Evolutionary conservation across 2,797 vertebrate genomes (phyloP).

Genomic region (Ptychobarbus kaznakovi): DNA sequence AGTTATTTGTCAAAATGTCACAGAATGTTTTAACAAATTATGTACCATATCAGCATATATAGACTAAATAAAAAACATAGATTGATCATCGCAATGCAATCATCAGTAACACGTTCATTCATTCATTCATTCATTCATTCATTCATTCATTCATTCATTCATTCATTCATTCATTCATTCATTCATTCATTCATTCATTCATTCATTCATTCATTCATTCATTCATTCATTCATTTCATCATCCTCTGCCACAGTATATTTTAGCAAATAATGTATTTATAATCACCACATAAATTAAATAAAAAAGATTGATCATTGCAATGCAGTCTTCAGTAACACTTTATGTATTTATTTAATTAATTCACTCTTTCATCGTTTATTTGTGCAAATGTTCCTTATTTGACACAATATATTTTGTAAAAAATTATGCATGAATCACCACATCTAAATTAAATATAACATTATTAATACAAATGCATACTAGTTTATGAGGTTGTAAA

Average conservation of each 20-base stretch:
- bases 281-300: not conserved
- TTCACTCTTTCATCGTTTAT: no score
- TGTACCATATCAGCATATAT: not conserved
- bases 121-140: no score
- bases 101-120: not conserved
- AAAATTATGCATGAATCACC: not conserved
- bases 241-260: not conserved
- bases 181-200: not conserved
- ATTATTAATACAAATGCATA: no score
- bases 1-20: not conserved
- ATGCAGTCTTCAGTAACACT: not conserved
- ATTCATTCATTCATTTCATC: no score
- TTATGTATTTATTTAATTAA: not conserved
- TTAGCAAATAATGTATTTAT: not conserved
- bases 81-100: no score
- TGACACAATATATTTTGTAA: not conserved
- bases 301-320: no score
- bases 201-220: not conserved
- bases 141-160: no score
- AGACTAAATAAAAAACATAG: not conserved
- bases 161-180: no score
- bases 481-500: no score
- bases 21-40: not conserved
- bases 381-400: no score
- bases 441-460: no score